Evolutionary conservation across 2,797 vertebrate species (phyloP).

Genomic region (Syngnathus rostellatus): DNA sequence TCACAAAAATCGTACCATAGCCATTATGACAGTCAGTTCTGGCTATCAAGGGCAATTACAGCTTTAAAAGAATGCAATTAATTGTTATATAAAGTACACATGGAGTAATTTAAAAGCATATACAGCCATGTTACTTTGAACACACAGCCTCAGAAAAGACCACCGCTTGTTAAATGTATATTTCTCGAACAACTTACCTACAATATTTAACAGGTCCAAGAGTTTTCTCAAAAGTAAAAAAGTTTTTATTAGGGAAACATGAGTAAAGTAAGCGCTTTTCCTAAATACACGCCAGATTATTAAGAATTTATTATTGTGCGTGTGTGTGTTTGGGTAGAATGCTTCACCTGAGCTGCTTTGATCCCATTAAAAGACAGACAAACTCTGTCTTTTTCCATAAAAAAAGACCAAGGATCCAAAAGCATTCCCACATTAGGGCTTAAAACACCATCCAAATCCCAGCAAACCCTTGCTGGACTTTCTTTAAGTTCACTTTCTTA

Average conservation of each 20-base stretch:
- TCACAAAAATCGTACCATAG: neutral
- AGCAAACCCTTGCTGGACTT: slow-evolving; percentile 53
- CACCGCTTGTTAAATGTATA: slow-evolving; percentile 53
- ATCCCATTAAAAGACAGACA: slow-evolving; percentile 61
- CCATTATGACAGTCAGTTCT: neutral
- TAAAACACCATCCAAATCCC: slow-evolving; percentile 53
- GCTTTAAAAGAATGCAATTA: slow-evolving; percentile 23
- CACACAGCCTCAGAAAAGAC: slow-evolving; percentile 41
- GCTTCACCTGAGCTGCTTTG: slow-evolving; percentile 64
- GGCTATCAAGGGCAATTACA: slow-evolving; percentile 11
- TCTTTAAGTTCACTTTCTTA: slow-evolving; percentile 48
- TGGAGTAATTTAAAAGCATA: slow-evolving; percentile 19
- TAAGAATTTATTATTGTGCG: too few species aligned
- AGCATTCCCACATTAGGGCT: slow-evolving; percentile 52
- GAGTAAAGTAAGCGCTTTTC: slow-evolving; percentile 35
- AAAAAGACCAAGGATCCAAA: slow-evolving; percentile 59
- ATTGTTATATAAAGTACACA: slow-evolving; percentile 29
- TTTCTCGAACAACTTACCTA: slow-evolving; percentile 29
- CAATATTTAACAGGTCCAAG: slow-evolving; percentile 49
- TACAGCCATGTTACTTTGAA: slow-evolving; percentile 25
- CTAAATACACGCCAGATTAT: slow-evolving; percentile 16
- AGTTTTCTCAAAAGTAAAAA: slow-evolving; percentile 31
- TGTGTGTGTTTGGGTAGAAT: slow-evolving; percentile 32
- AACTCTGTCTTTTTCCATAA: slow-evolving; percentile 50
- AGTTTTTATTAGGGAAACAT: slow-evolving; percentile 42